Conservation (phyloP, 2,797 vertebrate species). For the Garrulus glandarius region DNA sequence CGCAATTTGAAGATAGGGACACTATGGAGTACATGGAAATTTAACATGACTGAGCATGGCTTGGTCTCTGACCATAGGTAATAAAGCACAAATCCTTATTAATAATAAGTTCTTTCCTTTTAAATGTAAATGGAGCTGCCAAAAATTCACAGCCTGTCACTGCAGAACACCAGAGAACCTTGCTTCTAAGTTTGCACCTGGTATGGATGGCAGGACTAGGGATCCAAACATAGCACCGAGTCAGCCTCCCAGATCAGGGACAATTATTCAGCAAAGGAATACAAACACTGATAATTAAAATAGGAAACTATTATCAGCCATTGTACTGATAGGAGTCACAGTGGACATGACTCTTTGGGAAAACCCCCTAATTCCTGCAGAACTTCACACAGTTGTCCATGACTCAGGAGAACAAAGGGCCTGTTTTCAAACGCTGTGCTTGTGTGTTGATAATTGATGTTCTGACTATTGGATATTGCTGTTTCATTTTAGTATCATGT, state of each 20-base stretch:
- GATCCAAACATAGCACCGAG: background rate
- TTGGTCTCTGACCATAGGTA: background rate
- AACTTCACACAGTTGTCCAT: background rate
- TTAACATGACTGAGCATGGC: background rate
- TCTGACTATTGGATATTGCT: background rate
- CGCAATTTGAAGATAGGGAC: background rate
- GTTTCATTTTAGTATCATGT: slow-evolving; percentile 87
- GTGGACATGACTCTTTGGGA: background rate
- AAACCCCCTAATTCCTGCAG: background rate
- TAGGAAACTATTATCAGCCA: background rate
- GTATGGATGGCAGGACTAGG: background rate
- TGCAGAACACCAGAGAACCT: background rate
- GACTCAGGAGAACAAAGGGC: background rate
- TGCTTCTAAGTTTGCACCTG: background rate
- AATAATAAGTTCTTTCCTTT: background rate
- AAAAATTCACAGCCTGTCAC: background rate
- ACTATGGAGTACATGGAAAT: background rate
- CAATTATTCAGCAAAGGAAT: background rate
- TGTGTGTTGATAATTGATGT: background rate
- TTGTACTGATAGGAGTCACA: background rate
- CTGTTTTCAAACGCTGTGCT: background rate
- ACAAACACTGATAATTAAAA: background rate
- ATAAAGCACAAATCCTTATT: background rate
- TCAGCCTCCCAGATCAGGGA: background rate
- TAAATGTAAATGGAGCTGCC: background rate